Evolutionary conservation across 2,888 invertebrate species (phyloP).

Genomic region (Tholera decimalis): DNA sequence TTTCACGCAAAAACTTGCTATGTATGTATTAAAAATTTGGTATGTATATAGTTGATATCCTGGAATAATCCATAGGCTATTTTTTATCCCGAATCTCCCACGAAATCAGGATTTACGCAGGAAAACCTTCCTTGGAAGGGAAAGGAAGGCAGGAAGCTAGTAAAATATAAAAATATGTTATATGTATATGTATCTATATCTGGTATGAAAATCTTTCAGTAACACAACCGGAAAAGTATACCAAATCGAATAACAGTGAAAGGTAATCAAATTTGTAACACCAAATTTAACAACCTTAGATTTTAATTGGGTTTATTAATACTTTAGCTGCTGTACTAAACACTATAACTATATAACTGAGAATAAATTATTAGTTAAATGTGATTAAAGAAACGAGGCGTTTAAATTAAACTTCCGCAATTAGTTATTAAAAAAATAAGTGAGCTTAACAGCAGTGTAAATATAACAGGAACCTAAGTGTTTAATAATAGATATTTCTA

Average conservation of each 20-base stretch:
- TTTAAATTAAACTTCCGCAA: constrained; percentile 15
- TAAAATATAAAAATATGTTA: not conserved
- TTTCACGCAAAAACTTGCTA: too few relatives aligned
- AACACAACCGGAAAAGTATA: constrained; percentile 2
- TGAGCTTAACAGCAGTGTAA: not conserved
- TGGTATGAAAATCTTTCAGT: not conserved
- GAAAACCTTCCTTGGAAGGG: too few relatives aligned
- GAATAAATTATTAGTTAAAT: constrained; percentile 18
- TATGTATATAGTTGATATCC: too few relatives aligned
- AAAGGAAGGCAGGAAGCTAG: too few relatives aligned
- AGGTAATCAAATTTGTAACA: constrained; percentile 4
- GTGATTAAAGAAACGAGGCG: constrained; percentile 5
- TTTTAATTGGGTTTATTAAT: constrained; percentile 17
- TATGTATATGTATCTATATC: not conserved
- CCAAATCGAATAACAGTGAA: constrained; percentile 4
- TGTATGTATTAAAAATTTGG: too few relatives aligned
- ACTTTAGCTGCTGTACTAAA: not conserved
- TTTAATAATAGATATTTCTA: not conserved
- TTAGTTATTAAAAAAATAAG: constrained; percentile 5
- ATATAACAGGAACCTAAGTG: not conserved
- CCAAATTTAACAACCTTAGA: not conserved
- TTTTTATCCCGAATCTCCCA: too few relatives aligned
- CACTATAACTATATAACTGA: not conserved
- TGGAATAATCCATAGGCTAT: too few relatives aligned
- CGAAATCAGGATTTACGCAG: too few relatives aligned